Base-by-base conservation (phyloP, 2,888 invertebrate genomes). In the Lordiphosa fenestrarum region DNA sequence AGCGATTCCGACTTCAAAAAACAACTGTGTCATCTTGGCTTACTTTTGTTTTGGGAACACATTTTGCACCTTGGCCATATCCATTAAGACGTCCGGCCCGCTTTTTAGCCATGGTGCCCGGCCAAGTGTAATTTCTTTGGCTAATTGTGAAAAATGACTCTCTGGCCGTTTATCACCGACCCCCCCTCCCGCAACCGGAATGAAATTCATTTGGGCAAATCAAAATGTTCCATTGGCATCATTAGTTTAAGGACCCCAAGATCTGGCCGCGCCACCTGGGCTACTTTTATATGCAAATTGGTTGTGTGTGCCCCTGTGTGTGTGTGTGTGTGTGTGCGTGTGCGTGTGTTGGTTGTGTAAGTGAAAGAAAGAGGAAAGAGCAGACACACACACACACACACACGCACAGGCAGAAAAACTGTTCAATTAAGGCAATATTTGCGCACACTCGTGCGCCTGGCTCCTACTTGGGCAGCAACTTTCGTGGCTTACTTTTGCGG, bases 371-470 rank as follows among this genome's bases (percentile, higher is more conserved):
- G 7, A 25, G 25, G 33, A 13, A 6, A 23, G 41, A 2, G n/a
- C 40, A 21, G 35, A 36, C 35, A 51, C 35, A 33, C 10, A 30
- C 38, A 30, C 19, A 15, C 23, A 23, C 23, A 23, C 23, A 36
- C 35, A 51, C 35, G 21, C n/a, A 23, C 39, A 30, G 33, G 37
- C 51, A 55, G 61, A 67, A 62, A 65, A 73, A 62, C 61, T 61
- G 71, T 78, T 84, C 83, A 78, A 78, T 84, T 74, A 84, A 78
- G 78, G 72, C 84, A 78, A 78, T 84, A 74, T 82, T 84, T 78
- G 73, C 75, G 82, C 78, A 77, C 71, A 76, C 76, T 76, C 81
- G 73, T 70, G 55, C 53, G 13, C 53, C 10, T 35, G 12, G 46
- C 3, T 61, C 59, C 62, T 66, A 54, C 64, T 62, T 60, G 69